Percentiles rank a stretch among this genome's conserved stretches.
Evolutionary conservation across 2,113 vertebrate genomes (phyloP).

Genomic region (Myotis yumanensis): DNA sequence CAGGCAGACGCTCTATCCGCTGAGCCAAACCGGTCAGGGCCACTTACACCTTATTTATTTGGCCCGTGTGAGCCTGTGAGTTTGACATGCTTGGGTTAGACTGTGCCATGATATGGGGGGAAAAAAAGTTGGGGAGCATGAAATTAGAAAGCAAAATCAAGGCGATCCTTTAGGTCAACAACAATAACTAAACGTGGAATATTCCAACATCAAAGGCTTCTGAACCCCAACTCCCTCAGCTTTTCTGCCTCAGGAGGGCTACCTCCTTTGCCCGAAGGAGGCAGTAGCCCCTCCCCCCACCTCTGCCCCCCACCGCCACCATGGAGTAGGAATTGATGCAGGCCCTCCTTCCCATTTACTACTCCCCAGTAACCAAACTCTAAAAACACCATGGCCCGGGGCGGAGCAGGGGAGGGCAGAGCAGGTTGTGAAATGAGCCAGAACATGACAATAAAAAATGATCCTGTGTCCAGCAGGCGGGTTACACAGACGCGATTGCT

Average conservation of each 20-base stretch:
- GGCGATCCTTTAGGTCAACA: neutral
- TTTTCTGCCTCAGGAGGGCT: neutral
- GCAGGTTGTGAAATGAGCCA: neutral
- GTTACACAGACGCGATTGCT: neutral
- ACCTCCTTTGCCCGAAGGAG: neutral
- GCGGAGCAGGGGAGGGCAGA: neutral
- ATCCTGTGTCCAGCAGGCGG: neutral
- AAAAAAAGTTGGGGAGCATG: neutral
- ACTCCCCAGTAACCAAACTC: neutral
- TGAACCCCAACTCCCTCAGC: neutral
- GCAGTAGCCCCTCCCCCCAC: too few species aligned
- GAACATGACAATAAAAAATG: neutral
- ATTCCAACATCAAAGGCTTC: neutral
- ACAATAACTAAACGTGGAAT: neutral
- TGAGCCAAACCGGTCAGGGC: too few species aligned
- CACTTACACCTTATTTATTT: too few species aligned
- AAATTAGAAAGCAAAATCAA: constrained; percentile 1
- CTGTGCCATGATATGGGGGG: neutral
- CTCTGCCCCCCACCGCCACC: too few species aligned
- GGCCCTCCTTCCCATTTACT: neutral
- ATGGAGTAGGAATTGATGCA: neutral
- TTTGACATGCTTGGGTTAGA: neutral
- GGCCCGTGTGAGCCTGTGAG: too few species aligned
- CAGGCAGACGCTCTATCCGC: too few species aligned
- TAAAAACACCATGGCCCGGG: neutral